These are phyloP conservation scores for Lycodopsis pacificus DNA, from an alignment of 2,797 vertebrate species.

Conservation along the genomic window DNA sequence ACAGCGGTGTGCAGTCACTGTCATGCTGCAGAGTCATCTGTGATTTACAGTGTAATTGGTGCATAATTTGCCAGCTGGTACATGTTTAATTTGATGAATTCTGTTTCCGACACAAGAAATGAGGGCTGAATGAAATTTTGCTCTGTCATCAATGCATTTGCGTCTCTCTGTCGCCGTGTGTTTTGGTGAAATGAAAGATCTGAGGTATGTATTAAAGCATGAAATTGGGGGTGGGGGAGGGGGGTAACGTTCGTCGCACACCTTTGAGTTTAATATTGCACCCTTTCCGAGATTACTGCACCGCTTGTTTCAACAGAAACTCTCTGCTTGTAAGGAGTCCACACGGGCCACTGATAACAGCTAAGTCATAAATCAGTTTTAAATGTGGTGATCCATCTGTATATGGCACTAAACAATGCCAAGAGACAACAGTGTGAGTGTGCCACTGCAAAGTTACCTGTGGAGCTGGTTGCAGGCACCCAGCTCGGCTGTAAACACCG, in stretches of 20 bases:
- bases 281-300: background rate
- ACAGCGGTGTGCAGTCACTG: conserved; percentile 73
- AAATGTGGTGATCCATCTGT: conserved; percentile 31
- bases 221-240: background rate
- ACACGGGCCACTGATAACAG: conserved; percentile 32
- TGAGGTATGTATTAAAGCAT: background rate
- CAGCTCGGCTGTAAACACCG: conserved; percentile 22
- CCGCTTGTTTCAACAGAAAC: conserved; percentile 13
- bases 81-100: conserved; percentile 76
- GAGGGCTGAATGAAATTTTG: conserved; percentile 47
- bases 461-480: conserved; percentile 21
- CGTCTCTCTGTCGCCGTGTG: background rate
- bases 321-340: conserved; percentile 27
- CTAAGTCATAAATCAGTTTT: conserved; percentile 47
- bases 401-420: conserved; percentile 15
- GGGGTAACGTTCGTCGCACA: background rate
- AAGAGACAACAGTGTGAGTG: conserved; percentile 14
- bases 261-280: conserved; percentile 17
- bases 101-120: conserved; percentile 63
- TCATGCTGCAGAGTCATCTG: conserved; percentile 75
- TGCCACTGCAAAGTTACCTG: conserved; percentile 23
- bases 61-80: conserved; percentile 82
- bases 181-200: background rate
- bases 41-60: conserved; percentile 80
- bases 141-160: conserved; percentile 21